Conservation (phyloP, 2,113 vertebrate genomes). For the Tenebrosternarchus preto region DNA sequence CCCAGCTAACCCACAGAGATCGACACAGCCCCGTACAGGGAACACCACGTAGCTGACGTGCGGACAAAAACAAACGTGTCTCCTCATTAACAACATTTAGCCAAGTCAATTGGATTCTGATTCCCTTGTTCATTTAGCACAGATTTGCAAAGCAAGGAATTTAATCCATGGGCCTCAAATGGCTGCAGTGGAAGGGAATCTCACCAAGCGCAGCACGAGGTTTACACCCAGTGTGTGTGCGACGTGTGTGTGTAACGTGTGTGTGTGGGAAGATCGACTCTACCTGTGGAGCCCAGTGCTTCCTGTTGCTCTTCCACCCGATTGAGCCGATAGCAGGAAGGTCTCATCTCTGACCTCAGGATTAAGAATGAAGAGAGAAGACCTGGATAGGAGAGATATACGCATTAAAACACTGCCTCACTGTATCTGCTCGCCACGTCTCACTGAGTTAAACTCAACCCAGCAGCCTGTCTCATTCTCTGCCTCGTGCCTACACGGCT, state of each 20-base stretch:
- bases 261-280: background rate
- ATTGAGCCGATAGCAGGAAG: slow-evolving; percentile 36
- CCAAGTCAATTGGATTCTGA: no score
- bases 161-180: background rate
- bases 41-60: no score
- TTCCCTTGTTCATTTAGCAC: no score
- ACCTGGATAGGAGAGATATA: slow-evolving; percentile 37
- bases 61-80: no score
- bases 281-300: background rate
- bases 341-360: slow-evolving; percentile 40
- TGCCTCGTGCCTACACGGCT: background rate
- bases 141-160: background rate
- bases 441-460: slow-evolving; percentile 40
- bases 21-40: no score
- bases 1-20: no score
- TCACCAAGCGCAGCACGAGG: background rate
- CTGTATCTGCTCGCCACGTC: slow-evolving; percentile 33
- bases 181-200: background rate
- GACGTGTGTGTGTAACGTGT: background rate
- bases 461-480: slow-evolving; percentile 1
- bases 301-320: slow-evolving; percentile 16
- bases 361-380: slow-evolving; percentile 33
- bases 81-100: no score
- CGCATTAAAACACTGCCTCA: slow-evolving; percentile 48
- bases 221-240: background rate